phyloP scores from a whole-genome alignment of 2,113 vertebrate genomes.

The Anseranas semipalmata region DNA sequence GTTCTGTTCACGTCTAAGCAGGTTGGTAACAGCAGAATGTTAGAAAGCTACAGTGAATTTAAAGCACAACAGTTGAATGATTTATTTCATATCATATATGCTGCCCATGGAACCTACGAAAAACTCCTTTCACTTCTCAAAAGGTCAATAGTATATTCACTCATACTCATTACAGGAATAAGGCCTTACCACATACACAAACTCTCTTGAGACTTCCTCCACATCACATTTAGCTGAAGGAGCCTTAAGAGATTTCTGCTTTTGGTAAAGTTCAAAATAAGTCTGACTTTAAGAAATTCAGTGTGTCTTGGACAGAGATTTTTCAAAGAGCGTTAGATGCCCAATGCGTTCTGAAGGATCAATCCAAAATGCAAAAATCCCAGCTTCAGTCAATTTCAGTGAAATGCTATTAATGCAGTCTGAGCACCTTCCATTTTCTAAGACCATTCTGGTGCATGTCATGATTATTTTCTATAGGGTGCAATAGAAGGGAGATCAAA shows the following conservation, averaged over 20 bases:
- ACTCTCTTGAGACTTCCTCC: neutral
- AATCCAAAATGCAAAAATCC: neutral
- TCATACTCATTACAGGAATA: neutral
- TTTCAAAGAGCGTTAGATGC: neutral
- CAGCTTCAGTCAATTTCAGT: neutral
- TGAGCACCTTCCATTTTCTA: neutral
- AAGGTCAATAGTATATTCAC: slow-evolving; percentile 6
- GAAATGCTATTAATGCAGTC: neutral
- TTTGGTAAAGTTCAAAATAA: neutral
- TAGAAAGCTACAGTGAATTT: neutral
- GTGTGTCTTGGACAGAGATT: neutral
- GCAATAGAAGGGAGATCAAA: neutral
- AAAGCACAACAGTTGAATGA: neutral
- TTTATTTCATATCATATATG: neutral
- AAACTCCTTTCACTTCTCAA: neutral
- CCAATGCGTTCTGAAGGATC: neutral
- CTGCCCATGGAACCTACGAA: neutral
- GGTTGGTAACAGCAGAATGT: neutral
- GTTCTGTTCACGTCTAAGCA: neutral
- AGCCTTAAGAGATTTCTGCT: neutral
- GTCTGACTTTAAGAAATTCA: neutral
- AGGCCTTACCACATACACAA: neutral
- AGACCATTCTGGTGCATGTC: neutral
- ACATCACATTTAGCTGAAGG: neutral
- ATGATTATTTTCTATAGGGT: neutral